Evolutionary conservation across 2,113 vertebrate species (phyloP).

Genomic region (Pelodiscus sinensis): DNA sequence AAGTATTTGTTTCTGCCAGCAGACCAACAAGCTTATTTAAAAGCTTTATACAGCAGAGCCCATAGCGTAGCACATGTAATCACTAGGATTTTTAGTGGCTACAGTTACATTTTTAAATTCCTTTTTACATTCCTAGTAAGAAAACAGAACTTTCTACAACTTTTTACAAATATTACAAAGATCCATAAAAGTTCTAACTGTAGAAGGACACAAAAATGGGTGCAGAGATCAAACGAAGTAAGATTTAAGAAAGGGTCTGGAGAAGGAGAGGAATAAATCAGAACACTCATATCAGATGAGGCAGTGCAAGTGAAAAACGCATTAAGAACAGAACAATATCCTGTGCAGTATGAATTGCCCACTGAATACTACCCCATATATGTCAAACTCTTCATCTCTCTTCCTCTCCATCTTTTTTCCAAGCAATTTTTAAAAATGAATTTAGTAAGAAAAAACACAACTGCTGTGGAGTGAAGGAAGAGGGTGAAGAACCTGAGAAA

Average conservation of each 20-base stretch:
- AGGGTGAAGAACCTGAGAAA: slow-evolving; percentile 2
- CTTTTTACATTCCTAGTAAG: too few species aligned
- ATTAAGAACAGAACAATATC: not conserved
- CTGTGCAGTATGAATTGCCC: not conserved
- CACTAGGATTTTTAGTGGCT: too few species aligned
- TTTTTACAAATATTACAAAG: not conserved
- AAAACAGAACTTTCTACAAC: not conserved
- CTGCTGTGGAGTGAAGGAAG: not conserved
- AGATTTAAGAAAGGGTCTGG: not conserved
- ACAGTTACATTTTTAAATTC: too few species aligned
- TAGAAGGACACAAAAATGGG: not conserved
- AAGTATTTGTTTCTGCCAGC: too few species aligned
- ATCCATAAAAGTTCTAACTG: not conserved
- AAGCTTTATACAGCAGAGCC: too few species aligned
- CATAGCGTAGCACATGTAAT: too few species aligned
- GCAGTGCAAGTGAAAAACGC: not conserved
- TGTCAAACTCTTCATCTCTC: not conserved
- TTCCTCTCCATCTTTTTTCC: not conserved
- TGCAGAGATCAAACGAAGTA: not conserved
- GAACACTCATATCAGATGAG: not conserved
- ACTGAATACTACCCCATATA: not conserved
- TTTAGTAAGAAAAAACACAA: not conserved
- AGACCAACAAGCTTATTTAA: too few species aligned
- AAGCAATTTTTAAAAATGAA: not conserved
- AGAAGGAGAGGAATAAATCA: not conserved